Evolutionary conservation across 2,113 vertebrate species (phyloP).

Genomic region (Struthidea cinerea): DNA sequence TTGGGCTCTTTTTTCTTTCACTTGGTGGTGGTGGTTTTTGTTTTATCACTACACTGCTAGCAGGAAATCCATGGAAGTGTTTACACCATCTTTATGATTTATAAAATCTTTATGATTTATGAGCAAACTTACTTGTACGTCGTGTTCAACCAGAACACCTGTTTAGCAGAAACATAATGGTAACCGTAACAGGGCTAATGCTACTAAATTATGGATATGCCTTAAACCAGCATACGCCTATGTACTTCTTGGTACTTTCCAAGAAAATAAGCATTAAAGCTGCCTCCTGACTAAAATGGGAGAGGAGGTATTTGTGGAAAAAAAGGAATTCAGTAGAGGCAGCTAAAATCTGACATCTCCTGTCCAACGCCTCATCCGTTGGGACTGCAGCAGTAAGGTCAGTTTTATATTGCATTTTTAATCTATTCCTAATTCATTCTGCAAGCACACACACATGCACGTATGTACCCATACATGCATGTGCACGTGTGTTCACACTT

Average conservation of each 20-base stretch:
- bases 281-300: neutral
- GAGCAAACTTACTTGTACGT: neutral
- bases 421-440: neutral
- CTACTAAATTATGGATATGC: neutral
- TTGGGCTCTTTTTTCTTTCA: neutral
- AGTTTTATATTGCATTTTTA: neutral
- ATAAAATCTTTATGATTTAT: neutral
- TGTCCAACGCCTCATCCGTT: neutral
- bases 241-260: neutral
- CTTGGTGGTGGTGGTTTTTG: neutral
- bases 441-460: neutral
- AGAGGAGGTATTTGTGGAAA: neutral
- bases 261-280: neutral
- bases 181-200: neutral
- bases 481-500: neutral
- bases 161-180: neutral
- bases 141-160: fast-evolving
- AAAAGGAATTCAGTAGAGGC: neutral
- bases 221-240: neutral
- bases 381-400: neutral
- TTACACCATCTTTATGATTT: neutral
- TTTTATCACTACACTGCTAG: neutral
- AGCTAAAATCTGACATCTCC: neutral
- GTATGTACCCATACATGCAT: too few relatives aligned
- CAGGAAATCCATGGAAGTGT: neutral